Conservation (phyloP, 2,888 invertebrate genomes). For the Patella caerulea region DNA sequence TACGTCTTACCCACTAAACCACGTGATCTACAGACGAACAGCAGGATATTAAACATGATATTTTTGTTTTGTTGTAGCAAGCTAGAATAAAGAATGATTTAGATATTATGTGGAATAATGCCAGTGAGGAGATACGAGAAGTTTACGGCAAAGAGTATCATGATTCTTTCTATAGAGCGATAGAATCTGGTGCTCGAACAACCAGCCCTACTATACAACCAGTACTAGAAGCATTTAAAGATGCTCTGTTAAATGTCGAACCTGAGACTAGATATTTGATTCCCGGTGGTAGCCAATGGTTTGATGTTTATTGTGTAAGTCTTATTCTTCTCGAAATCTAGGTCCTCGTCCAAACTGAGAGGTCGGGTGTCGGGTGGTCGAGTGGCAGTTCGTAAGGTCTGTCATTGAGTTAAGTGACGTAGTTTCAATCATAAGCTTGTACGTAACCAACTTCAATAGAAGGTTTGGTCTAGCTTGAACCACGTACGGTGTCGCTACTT, state of each 20-base stretch:
- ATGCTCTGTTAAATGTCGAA: constrained; percentile 38
- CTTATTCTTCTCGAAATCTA: too few relatives aligned
- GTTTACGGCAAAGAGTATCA: constrained; percentile 48
- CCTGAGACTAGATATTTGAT: constrained; percentile 49
- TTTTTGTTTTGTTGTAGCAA: constrained; percentile 29
- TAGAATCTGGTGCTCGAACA: background rate
- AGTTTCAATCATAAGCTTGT: too few relatives aligned
- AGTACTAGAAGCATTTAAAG: constrained; percentile 50
- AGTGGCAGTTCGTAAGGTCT: too few relatives aligned
- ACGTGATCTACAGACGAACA: background rate
- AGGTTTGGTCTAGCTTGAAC: too few relatives aligned
- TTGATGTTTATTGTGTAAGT: constrained; percentile 49
- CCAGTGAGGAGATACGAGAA: constrained; percentile 39
- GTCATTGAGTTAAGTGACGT: too few relatives aligned
- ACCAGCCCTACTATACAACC: constrained; percentile 28
- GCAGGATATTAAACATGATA: background rate
- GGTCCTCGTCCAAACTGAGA: too few relatives aligned
- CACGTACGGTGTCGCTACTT: too few relatives aligned
- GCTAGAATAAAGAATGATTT: constrained; percentile 39
- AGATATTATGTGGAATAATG: constrained; percentile 44
- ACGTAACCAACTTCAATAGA: too few relatives aligned
- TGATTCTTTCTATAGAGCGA: constrained; percentile 31
- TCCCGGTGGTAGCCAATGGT: constrained; percentile 39
- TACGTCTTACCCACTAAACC: too few relatives aligned
- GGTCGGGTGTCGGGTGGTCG: too few relatives aligned